Percentiles rank a stretch among this genome's conserved stretches.
phyloP scores from a whole-genome alignment of 2,888 invertebrate species.

The Dorcus parallelipipedus region DNA sequence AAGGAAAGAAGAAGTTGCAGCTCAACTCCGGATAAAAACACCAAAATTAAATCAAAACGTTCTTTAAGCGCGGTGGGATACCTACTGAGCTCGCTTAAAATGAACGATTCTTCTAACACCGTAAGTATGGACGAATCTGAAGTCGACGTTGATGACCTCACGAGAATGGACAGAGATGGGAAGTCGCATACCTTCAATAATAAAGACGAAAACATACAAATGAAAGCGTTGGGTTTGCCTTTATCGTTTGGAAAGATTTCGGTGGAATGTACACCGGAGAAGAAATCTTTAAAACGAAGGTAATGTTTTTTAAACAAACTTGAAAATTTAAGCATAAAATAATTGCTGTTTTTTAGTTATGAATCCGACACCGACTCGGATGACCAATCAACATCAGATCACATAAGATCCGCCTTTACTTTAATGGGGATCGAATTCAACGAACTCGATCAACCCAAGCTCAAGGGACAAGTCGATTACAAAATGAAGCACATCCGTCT shows the following conservation, averaged over 20 bases:
- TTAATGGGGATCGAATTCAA: conserved; percentile 58
- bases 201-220: conserved; percentile 13
- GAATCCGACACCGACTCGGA: conserved; percentile 37
- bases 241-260: conserved; percentile 31
- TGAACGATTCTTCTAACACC: conserved; percentile 7
- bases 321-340: too few relatives aligned
- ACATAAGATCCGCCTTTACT: conserved; percentile 53
- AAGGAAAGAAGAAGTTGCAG: background rate
- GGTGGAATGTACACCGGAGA: background rate
- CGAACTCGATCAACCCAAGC: conserved; percentile 43
- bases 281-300: background rate
- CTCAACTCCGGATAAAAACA: background rate
- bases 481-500: conserved; percentile 59
- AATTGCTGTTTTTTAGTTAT: conserved; percentile 48
- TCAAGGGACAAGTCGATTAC: conserved; percentile 61
- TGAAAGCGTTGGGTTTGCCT: conserved; percentile 41
- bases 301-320: background rate
- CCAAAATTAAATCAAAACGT: conserved; percentile 6
- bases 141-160: background rate
- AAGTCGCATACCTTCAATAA: background rate
- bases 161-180: background rate
- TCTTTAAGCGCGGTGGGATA: conserved; percentile 9
- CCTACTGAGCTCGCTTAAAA: conserved; percentile 14
- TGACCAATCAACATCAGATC: conserved; percentile 6
- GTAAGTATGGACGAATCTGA: conserved; percentile 1